phyloP scores from a whole-genome alignment of 2,888 invertebrate species.

The Busseola fusca region DNA sequence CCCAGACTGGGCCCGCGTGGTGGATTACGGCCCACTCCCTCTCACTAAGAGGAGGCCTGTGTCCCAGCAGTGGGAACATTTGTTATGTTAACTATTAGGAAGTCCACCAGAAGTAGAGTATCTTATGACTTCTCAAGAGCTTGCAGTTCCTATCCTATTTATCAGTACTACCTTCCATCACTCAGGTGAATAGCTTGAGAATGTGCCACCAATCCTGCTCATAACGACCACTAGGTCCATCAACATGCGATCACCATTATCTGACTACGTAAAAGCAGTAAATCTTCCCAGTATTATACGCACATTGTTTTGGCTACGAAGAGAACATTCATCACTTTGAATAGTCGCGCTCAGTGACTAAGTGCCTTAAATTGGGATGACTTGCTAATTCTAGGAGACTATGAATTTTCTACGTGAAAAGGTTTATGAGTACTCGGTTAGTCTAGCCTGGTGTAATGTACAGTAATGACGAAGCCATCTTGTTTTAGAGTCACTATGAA shows the following conservation, averaged over 20 bases:
- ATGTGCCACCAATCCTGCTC: conserved; percentile 25
- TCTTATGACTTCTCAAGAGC: background rate
- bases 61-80: too few relatives aligned
- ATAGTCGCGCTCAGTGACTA: conserved; percentile 36
- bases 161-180: background rate
- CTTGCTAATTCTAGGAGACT: conserved; percentile 25
- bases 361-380: conserved; percentile 33
- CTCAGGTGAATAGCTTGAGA: conserved; percentile 14
- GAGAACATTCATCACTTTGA: conserved; percentile 27
- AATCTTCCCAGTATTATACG: conserved; percentile 27
- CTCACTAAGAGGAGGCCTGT: too few relatives aligned
- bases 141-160: background rate
- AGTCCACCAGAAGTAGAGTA: background rate
- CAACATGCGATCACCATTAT: conserved; percentile 33
- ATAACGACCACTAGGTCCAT: conserved; percentile 32
- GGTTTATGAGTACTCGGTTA: conserved; percentile 7
- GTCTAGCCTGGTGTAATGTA: background rate
- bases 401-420: conserved; percentile 15
- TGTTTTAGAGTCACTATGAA: background rate
- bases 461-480: background rate
- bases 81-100: background rate
- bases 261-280: conserved; percentile 20
- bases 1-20: too few relatives aligned
- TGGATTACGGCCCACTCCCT: too few relatives aligned
- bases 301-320: conserved; percentile 32